Percentiles rank a stretch among this genome's conserved stretches.
Evolutionary conservation across 2,797 vertebrate species (phyloP).

Genomic region (Phataginus tricuspis): DNA sequence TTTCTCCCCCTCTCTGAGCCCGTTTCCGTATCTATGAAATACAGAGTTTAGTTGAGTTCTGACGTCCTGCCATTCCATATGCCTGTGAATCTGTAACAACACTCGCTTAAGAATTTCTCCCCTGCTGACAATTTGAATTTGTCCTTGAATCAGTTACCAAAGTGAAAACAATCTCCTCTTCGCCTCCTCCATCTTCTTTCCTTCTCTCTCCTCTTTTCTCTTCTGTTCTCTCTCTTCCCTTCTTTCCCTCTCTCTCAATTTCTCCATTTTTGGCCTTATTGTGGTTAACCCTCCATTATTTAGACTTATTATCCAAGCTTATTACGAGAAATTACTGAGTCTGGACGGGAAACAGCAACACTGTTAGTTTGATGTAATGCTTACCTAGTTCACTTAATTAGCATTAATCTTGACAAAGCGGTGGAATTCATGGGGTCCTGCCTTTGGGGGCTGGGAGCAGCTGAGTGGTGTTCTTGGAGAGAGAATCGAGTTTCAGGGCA

Average conservation of each 20-base stretch:
- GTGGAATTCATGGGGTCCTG: slow-evolving; percentile 36
- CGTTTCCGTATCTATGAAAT: not conserved
- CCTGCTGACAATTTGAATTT: not conserved
- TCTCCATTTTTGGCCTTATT: slow-evolving; percentile 59
- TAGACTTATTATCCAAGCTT: slow-evolving; percentile 61
- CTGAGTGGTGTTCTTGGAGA: not conserved
- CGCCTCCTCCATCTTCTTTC: not conserved
- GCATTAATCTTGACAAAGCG: slow-evolving; percentile 67
- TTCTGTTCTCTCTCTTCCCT: not conserved
- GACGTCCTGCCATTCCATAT: not conserved
- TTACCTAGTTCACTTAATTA: slow-evolving; percentile 76
- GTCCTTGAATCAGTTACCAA: not conserved
- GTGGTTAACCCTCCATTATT: slow-evolving; percentile 56
- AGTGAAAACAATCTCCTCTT: not conserved
- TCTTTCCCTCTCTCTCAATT: not conserved
- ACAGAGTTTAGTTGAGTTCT: not conserved
- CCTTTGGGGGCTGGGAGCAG: not conserved
- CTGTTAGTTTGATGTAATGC: slow-evolving; percentile 72
- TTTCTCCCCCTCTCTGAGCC: not conserved
- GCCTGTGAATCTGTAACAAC: not conserved
- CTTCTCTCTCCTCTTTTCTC: not conserved
- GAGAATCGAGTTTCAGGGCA: slow-evolving; percentile 18
- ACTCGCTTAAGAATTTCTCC: not conserved
- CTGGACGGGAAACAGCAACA: slow-evolving; percentile 54
- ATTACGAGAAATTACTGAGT: slow-evolving; percentile 70